Conservation (phyloP, 2,113 vertebrate species). For the Glaucomys volans region DNA sequence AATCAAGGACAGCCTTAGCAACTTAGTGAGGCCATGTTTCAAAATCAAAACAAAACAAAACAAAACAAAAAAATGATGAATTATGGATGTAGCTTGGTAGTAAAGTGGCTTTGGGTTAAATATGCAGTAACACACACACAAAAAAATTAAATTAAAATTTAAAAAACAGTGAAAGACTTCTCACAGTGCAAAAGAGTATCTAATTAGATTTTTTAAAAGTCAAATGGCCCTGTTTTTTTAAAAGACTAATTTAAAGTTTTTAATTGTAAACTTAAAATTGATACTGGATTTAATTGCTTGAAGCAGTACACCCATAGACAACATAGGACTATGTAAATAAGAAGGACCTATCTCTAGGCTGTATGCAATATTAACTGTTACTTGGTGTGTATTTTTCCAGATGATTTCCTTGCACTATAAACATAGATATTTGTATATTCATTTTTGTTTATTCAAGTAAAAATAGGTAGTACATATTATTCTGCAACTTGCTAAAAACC, state of each 20-base stretch:
- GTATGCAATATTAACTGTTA: not conserved
- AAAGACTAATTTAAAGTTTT: not conserved
- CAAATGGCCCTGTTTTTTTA: not conserved
- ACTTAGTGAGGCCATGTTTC: not conserved
- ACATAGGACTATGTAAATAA: not conserved
- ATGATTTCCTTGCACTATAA: not conserved
- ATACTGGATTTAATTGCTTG: not conserved
- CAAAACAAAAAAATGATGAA: not conserved
- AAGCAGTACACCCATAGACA: not conserved
- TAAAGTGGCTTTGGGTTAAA: not conserved
- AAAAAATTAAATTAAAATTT: not conserved
- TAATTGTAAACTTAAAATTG: not conserved
- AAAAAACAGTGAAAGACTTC: not conserved
- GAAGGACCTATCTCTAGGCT: not conserved
- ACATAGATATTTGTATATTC: not conserved
- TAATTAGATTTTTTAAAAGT: not conserved
- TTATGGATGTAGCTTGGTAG: not conserved
- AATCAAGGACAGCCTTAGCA: not conserved
- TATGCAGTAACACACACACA: not conserved
- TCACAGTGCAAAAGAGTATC: not conserved
- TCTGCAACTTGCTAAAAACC: not conserved
- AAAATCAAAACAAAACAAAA: not conserved
- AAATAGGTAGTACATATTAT: not conserved
- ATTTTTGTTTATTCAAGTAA: not conserved
- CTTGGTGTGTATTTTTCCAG: not conserved